These are phyloP conservation scores for Diabrotica undecimpunctata DNA, from an alignment of 1,140 invertebrate genomes.

Conservation along the genomic window DNA sequence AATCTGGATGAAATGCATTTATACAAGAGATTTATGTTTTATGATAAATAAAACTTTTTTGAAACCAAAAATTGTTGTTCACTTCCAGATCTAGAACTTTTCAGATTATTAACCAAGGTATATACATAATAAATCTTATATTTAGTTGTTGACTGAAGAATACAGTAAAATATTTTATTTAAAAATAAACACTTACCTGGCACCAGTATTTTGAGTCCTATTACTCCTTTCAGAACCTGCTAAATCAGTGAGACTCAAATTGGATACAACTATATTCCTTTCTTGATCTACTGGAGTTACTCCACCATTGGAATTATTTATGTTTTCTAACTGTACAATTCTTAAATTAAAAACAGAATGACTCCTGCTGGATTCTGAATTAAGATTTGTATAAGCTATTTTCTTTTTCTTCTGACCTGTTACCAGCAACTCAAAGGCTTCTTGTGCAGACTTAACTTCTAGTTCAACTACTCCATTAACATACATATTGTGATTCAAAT, in stretches of 20 bases:
- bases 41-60: no score
- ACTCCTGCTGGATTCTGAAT: conserved; percentile 90
- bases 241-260: conserved; percentile 90
- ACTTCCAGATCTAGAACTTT: no score
- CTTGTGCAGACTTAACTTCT: conserved; percentile 85
- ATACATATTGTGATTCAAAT: conserved; percentile 81
- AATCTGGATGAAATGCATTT: no score
- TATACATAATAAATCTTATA: no score
- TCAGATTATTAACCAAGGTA: no score
- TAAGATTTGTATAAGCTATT: conserved; percentile 84
- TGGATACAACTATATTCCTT: conserved; percentile 68
- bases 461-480: conserved; percentile 85
- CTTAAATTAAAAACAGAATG: conserved; percentile 92
- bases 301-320: conserved; percentile 51
- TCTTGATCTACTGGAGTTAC: conserved; percentile 60
- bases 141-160: no score
- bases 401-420: conserved; percentile 80
- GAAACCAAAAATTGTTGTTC: no score
- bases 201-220: conserved; percentile 73
- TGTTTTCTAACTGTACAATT: conserved; percentile 71
- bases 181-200: conserved; percentile 8
- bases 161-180: no score
- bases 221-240: conserved; percentile 90
- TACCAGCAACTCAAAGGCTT: conserved; percentile 84
- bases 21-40: no score